These are phyloP conservation scores for Penaeus chinensis DNA, from an alignment of 1,140 invertebrate genomes.

Conservation along the genomic window DNA sequence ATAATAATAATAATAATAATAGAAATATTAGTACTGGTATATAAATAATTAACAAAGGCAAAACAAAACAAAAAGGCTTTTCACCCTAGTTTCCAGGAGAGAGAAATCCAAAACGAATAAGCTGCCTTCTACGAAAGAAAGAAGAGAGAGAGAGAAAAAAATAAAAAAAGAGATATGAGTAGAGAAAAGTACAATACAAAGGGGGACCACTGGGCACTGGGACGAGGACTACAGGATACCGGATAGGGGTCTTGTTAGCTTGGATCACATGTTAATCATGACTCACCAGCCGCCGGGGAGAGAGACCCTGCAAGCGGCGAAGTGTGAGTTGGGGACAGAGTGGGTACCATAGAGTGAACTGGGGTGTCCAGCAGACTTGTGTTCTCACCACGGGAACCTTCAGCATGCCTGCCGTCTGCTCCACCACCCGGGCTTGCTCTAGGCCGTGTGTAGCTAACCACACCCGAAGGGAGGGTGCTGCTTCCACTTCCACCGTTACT, in stretches of 20 bases:
- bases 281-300: slow-evolving; percentile 56
- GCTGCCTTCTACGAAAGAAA: too few species aligned
- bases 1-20: too few species aligned
- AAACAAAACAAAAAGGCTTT: too few species aligned
- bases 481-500: slow-evolving; percentile 14
- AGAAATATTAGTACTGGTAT: too few species aligned
- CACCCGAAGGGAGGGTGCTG: not conserved
- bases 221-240: slow-evolving; percentile 28
- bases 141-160: slow-evolving; percentile 19
- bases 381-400: slow-evolving; percentile 54
- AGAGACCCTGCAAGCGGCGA: slow-evolving; percentile 51
- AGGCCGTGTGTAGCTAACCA: slow-evolving; percentile 51
- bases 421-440: slow-evolving; percentile 41
- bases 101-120: too few species aligned
- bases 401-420: slow-evolving; percentile 32
- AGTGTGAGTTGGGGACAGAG: slow-evolving; percentile 57
- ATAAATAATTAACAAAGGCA: too few species aligned
- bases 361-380: slow-evolving; percentile 57
- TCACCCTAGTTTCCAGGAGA: not conserved
- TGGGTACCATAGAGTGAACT: slow-evolving; percentile 53
- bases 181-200: not conserved
- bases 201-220: slow-evolving; percentile 3
- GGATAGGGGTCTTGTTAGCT: slow-evolving; percentile 17
- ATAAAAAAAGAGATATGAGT: not conserved
- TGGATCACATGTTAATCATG: slow-evolving; percentile 46